These are phyloP conservation scores for Himantopus leucocephalus DNA, from an alignment of 2,113 vertebrate genomes.

Conservation along the genomic window DNA sequence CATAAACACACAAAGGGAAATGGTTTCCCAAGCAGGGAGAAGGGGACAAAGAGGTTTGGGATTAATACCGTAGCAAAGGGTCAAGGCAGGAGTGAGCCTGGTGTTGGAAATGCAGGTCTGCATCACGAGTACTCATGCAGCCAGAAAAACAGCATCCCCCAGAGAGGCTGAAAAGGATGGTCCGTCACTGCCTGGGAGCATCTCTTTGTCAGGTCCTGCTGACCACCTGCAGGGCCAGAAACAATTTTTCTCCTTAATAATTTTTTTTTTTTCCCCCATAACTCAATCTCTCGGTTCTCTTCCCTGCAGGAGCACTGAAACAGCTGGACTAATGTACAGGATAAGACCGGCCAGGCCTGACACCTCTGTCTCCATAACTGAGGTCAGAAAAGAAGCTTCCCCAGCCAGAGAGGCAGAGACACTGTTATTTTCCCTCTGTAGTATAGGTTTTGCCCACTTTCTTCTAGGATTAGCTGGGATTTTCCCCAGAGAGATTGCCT, in stretches of 20 bases:
- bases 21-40: constrained; percentile 21
- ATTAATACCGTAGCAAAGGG: not conserved
- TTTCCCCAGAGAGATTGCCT: not conserved
- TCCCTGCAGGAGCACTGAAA: not conserved
- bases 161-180: not conserved
- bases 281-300: not conserved
- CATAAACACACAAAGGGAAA: not conserved
- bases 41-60: constrained; percentile 10
- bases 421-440: not conserved
- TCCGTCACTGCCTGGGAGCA: not conserved
- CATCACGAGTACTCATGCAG: not conserved
- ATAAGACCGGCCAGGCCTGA: not conserved
- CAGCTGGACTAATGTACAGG: not conserved
- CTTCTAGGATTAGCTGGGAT: not conserved
- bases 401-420: not conserved
- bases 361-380: not conserved
- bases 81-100: not conserved
- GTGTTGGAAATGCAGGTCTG: not conserved
- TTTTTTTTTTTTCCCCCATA: not conserved
- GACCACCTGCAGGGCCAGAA: constrained; percentile 11
- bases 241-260: not conserved
- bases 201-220: constrained; percentile 6
- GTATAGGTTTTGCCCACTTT: not conserved
- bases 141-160: not conserved
- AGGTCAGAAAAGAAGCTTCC: not conserved